Percentiles rank a stretch among this genome's conserved stretches.
phyloP scores from a whole-genome alignment of 2,797 vertebrate species.

The Sarcoramphus papa region DNA sequence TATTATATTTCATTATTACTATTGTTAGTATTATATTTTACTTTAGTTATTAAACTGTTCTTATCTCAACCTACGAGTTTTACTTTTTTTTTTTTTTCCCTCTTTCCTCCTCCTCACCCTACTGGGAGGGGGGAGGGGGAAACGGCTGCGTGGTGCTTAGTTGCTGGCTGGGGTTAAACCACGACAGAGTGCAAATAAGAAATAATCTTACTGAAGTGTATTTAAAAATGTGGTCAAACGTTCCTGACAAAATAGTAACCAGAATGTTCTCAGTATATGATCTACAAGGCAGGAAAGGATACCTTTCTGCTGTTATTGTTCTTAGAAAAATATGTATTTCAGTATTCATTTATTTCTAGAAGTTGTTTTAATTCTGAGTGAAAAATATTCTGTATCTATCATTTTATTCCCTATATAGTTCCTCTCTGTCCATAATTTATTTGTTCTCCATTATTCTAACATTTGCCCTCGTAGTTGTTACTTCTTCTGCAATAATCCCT shows the following conservation, averaged over 20 bases:
- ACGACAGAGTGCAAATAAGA: neutral
- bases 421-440: neutral
- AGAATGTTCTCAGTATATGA: neutral
- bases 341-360: slow-evolving; percentile 32
- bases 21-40: no score
- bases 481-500: slow-evolving; percentile 2
- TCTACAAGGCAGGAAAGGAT: neutral
- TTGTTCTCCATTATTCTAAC: neutral
- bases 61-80: no score
- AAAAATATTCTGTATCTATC: slow-evolving; percentile 17
- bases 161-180: no score
- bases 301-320: neutral
- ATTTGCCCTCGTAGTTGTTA: slow-evolving; percentile 4
- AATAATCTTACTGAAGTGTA: neutral
- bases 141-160: no score
- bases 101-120: no score
- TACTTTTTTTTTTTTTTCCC: no score
- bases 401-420: neutral
- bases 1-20: no score
- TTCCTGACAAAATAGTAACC: neutral
- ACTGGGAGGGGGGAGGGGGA: no score
- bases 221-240: neutral
- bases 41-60: no score
- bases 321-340: neutral
- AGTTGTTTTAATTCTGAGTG: neutral